These are phyloP conservation scores for Takifugu bimaculatus DNA, from an alignment of 2,113 vertebrate species.

Conservation along the genomic window DNA sequence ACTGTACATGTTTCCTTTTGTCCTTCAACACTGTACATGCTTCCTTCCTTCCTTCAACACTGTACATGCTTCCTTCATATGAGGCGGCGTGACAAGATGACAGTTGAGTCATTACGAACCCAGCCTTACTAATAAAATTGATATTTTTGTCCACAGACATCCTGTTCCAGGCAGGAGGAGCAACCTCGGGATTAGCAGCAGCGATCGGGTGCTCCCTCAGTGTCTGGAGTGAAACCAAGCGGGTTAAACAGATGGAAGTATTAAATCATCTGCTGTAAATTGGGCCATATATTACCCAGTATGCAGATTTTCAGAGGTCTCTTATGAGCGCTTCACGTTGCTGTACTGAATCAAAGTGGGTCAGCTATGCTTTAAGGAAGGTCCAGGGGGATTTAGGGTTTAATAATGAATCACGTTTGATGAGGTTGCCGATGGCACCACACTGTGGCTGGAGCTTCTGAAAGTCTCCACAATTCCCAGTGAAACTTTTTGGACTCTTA, in stretches of 20 bases:
- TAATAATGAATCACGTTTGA: slow-evolving; percentile 33
- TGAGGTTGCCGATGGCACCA: slow-evolving; percentile 18
- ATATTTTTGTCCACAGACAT: no score
- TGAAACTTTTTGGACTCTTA: no score
- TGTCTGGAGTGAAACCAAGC: slow-evolving; percentile 25
- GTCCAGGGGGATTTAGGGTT: slow-evolving; percentile 30
- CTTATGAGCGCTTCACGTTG: slow-evolving; percentile 21
- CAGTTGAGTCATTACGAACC: no score
- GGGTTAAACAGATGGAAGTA: slow-evolving; percentile 51
- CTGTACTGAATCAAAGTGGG: slow-evolving; percentile 42
- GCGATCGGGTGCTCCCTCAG: neutral
- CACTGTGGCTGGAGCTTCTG: neutral
- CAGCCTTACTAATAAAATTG: no score
- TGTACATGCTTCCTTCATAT: no score
- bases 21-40: no score
- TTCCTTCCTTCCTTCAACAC: no score
- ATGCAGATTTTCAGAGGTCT: slow-evolving; percentile 18
- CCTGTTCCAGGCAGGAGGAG: no score
- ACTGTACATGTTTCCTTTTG: no score
- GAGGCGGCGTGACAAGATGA: no score
- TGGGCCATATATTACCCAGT: slow-evolving; percentile 23
- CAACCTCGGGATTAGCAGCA: no score
- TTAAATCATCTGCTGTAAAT: slow-evolving; percentile 45
- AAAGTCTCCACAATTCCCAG: neutral
- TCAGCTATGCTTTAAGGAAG: slow-evolving; percentile 28